Conservation (phyloP, 2,888 invertebrate genomes). For the Athetis lepigone region DNA sequence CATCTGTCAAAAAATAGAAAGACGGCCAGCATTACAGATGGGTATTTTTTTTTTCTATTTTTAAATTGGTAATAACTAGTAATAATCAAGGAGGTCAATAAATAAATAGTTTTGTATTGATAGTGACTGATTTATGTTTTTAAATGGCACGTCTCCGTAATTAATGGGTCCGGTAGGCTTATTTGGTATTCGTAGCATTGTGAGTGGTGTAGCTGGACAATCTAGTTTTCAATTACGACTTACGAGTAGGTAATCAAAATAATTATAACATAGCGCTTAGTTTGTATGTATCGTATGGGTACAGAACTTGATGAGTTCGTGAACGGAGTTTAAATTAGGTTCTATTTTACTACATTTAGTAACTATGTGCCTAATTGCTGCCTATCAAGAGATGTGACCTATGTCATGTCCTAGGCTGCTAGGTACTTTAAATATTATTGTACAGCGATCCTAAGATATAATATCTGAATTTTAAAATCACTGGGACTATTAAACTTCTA, state of each 20-base stretch:
- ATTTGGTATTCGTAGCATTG: conserved; percentile 72
- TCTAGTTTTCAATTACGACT: conserved; percentile 71
- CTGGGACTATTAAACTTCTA: no score
- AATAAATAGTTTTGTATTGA: conserved; percentile 62
- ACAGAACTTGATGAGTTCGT: conserved; percentile 45
- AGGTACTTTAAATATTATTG: conserved; percentile 27
- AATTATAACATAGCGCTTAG: conserved; percentile 56
- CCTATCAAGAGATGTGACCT: conserved; percentile 34
- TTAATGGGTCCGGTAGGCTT: conserved; percentile 67
- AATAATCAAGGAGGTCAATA: conserved; percentile 53
- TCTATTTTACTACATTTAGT: neutral
- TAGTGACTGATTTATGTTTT: conserved; percentile 67
- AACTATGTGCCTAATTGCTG: conserved; percentile 1
- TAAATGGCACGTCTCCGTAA: conserved; percentile 66
- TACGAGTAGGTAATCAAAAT: conserved; percentile 51
- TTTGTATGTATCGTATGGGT: conserved; percentile 23
- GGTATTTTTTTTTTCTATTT: conserved; percentile 29
- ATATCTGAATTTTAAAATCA: no score
- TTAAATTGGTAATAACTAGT: conserved; percentile 36
- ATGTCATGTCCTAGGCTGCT: conserved; percentile 12
- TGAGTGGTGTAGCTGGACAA: conserved; percentile 66
- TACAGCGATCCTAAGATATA: neutral
- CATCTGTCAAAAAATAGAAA: conserved; percentile 53
- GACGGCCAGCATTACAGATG: conserved; percentile 36
- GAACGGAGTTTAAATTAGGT: conserved; percentile 48